Base-by-base conservation (phyloP, 2,113 vertebrate genomes). In the Scomber japonicus region DNA sequence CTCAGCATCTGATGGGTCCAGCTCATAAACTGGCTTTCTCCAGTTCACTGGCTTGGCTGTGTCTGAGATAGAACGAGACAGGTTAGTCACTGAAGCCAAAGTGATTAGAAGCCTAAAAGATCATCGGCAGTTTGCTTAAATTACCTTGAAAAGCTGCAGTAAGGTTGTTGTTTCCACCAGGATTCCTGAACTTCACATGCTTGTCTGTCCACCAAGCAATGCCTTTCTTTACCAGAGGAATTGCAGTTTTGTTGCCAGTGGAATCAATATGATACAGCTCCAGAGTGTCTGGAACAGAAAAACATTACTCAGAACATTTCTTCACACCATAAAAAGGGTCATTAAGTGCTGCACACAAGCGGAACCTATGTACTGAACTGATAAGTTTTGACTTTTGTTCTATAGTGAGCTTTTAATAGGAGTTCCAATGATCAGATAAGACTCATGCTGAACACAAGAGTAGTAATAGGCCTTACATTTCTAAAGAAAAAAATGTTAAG, bases 131-230 rank as follows among this genome's bases (percentile, higher is more conserved):
- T 69, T 61, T 57, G n/a, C 3, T 60, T n/a, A 71, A 73, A 50
- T 75, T 55, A 99, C 98, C 97, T 95, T 96, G 93, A 81, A 99
- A 99, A 86, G 94, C 91, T 0, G 74, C 75, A 24, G 95, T 90
- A 14, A 99, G 94, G 78, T 94, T 97, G 66, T 79, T 74, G 85
- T 92, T 93, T 94, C 96, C 97, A 73, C 93, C 80, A 10, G 98
- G 98, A 92, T 99, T 99, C 92, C 96, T 97, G 93, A 99, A 99
- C 81, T 99, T 99, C 10, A 99, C 97, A 69, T 98, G 96, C 91
- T 98, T 99, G 94, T 99, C 98, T 66, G 98, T 99, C 97, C 97
- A 99, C 98, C 98, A 99, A 0, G 98, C 98, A 74, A 99, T 99
- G 50, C 97, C 97, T 84, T 95, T 98, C 87, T 96, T 99, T 45